A percentile compares a stretch with the other conserved stretches of the same genome.
Conservation (phyloP, 2,113 vertebrate species). For the Excalfactoria chinensis region DNA sequence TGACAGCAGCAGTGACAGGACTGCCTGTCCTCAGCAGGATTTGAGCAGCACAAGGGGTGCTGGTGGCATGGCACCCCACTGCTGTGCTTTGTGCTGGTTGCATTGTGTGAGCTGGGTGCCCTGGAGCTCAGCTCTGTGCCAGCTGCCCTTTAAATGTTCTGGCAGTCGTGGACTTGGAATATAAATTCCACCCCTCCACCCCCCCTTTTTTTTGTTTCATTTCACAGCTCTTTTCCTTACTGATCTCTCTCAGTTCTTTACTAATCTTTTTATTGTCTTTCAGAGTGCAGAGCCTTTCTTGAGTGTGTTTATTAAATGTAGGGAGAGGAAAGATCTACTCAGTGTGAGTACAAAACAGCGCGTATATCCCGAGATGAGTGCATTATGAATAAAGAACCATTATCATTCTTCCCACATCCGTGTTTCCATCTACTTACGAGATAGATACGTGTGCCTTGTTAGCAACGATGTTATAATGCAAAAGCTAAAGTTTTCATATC, state of each 20-base stretch:
- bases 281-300: not conserved
- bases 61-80: not conserved
- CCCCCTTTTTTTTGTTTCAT: not conserved
- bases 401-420: slow-evolving; percentile 28
- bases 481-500: slow-evolving; percentile 61
- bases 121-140: not conserved
- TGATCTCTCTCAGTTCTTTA: not conserved
- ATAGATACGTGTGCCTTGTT: slow-evolving; percentile 64
- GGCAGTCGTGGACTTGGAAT: not conserved
- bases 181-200: not conserved
- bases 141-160: not conserved
- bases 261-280: not conserved
- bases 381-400: slow-evolving; percentile 36
- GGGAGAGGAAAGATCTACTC: not conserved
- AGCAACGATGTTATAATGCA: slow-evolving; percentile 65
- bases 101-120: not conserved
- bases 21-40: not conserved
- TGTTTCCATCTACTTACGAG: slow-evolving; percentile 23
- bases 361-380: slow-evolving; percentile 18
- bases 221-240: not conserved
- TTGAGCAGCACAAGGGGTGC: not conserved
- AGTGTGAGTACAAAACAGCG: not conserved
- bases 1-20: not conserved
- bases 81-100: not conserved
- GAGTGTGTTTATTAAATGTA: not conserved